Evolutionary conservation across 1,140 invertebrate species (phyloP).

Genomic region (Drosophila takahashii): DNA sequence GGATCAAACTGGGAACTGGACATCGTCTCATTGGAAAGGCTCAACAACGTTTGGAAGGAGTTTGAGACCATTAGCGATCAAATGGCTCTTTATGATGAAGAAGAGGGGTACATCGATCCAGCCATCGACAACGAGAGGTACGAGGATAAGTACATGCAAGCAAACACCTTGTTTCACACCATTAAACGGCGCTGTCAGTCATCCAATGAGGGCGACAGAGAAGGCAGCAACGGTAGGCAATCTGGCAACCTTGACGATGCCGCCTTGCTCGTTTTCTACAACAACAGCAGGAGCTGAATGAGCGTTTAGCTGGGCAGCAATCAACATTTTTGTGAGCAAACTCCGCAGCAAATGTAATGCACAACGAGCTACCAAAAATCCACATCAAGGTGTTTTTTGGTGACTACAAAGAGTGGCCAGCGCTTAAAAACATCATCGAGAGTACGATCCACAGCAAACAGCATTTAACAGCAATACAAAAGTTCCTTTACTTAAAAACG

Average conservation of each 20-base stretch:
- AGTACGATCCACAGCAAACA: background rate
- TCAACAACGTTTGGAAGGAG: background rate
- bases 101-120: background rate
- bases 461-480: too few species aligned
- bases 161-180: background rate
- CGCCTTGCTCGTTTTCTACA: background rate
- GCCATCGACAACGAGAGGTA: background rate
- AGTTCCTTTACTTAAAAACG: too few species aligned
- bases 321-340: too few species aligned
- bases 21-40: background rate
- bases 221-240: too few species aligned
- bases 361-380: background rate
- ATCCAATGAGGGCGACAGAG: too few species aligned
- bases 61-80: background rate
- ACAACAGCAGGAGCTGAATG: background rate
- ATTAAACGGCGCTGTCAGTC: background rate
- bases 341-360: too few species aligned
- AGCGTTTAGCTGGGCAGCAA: background rate
- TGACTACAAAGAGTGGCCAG: constrained; percentile 7
- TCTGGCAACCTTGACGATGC: too few species aligned
- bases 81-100: background rate
- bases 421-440: background rate
- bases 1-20: background rate
- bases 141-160: constrained; percentile 1
- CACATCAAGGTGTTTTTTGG: background rate